phyloP scores from a whole-genome alignment of 2,888 invertebrate genomes.

The Platynereis dumerilii region DNA sequence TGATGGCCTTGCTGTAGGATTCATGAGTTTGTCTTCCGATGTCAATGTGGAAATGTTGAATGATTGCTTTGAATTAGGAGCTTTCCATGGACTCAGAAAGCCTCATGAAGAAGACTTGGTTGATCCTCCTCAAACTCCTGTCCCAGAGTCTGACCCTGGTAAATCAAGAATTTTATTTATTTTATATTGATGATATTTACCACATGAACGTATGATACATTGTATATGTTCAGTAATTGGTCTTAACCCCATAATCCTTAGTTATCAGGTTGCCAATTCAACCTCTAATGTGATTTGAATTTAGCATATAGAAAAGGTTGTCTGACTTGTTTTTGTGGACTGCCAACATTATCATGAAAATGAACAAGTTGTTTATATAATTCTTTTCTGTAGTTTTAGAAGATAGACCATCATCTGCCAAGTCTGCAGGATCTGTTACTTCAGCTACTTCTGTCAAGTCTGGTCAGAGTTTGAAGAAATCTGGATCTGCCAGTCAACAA shows the following conservation, averaged over 20 bases:
- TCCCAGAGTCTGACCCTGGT: conserved; percentile 21
- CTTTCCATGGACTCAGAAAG: conserved; percentile 60
- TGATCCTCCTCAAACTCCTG: conserved; percentile 42
- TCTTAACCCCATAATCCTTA: no score
- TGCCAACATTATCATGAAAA: no score
- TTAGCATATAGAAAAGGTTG: no score
- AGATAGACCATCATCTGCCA: conserved; percentile 39
- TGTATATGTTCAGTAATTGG: no score
- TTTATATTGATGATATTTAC: neutral
- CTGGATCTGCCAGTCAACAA: neutral
- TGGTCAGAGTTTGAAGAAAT: neutral
- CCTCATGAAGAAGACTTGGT: conserved; percentile 51
- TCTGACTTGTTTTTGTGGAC: no score
- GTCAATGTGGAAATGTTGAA: conserved; percentile 60
- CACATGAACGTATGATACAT: no score
- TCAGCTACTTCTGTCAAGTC: conserved; percentile 26
- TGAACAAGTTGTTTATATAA: no score
- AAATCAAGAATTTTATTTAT: neutral
- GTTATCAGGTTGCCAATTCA: no score
- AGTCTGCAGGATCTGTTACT: conserved; percentile 38
- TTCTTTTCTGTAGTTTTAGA: conserved; percentile 13
- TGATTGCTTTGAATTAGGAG: conserved; percentile 61
- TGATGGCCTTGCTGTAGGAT: conserved; percentile 61
- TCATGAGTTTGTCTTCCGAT: conserved; percentile 61
- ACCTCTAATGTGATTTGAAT: no score